Conservation (phyloP, 2,888 invertebrate genomes). For the Bellardia bayeri region DNA sequence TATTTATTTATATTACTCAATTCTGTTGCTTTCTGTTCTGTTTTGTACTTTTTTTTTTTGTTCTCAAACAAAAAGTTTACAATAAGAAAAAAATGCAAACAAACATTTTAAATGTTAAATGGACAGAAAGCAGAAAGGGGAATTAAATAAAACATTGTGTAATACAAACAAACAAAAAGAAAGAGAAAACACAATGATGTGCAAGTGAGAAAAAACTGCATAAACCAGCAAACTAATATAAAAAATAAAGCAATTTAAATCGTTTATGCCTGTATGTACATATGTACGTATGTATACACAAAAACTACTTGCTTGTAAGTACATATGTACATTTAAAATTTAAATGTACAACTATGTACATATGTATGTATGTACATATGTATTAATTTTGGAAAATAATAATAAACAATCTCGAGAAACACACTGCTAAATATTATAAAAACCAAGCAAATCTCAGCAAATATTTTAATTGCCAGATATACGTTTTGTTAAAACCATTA, state of each 20-base stretch:
- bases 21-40: background rate
- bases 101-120: conserved; percentile 54
- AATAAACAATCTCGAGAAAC: background rate
- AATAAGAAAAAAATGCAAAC: conserved; percentile 13
- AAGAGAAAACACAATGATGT: conserved; percentile 7
- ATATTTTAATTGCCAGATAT: background rate
- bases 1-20: conserved; percentile 1
- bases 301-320: background rate
- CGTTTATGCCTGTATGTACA: background rate
- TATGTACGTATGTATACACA: background rate
- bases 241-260: background rate
- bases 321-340: too few species aligned
- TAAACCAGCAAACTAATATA: background rate
- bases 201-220: conserved; percentile 31
- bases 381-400: background rate
- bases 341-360: background rate
- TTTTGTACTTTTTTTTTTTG: background rate
- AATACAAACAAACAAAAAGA: conserved; percentile 41
- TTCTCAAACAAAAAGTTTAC: background rate
- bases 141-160: conserved; percentile 26
- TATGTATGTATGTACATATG: background rate
- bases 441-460: background rate
- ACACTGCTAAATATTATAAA: background rate
- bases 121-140: background rate
- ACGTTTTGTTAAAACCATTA: conserved; percentile 1